These are phyloP conservation scores for Neopelma chrysocephalum DNA, from an alignment of 2,797 vertebrate species.

Conservation along the genomic window DNA sequence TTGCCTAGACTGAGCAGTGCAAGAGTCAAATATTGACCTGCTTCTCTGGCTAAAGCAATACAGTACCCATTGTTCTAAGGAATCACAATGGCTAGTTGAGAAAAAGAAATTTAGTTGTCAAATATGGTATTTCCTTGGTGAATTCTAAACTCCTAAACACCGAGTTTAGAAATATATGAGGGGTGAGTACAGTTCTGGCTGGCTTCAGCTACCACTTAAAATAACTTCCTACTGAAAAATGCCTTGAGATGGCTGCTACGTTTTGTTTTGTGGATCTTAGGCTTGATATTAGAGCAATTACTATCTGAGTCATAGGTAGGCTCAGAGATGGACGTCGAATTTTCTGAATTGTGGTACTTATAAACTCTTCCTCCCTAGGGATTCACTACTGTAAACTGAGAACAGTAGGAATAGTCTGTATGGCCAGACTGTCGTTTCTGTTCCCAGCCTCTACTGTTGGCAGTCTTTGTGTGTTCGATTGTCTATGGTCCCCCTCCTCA, in stretches of 20 bases:
- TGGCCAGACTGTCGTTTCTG: neutral
- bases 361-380: neutral
- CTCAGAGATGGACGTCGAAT: neutral
- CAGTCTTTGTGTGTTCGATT: neutral
- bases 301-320: neutral
- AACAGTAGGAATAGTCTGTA: neutral
- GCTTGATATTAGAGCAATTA: neutral
- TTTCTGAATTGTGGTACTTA: neutral
- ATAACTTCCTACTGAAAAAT: neutral
- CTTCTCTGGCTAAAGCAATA: neutral
- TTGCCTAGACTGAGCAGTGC: neutral
- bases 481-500: neutral
- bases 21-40: neutral
- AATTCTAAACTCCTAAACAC: neutral
- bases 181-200: neutral
- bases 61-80: neutral
- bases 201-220: neutral
- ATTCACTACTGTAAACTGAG: neutral
- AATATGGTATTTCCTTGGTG: neutral
- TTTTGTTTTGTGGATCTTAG: neutral
- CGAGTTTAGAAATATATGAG: neutral
- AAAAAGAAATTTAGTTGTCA: neutral
- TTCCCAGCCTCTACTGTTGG: neutral
- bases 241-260: neutral
- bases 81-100: neutral